Base-by-base conservation (phyloP, 2,888 invertebrate species). In the Heliconius ismenius region DNA sequence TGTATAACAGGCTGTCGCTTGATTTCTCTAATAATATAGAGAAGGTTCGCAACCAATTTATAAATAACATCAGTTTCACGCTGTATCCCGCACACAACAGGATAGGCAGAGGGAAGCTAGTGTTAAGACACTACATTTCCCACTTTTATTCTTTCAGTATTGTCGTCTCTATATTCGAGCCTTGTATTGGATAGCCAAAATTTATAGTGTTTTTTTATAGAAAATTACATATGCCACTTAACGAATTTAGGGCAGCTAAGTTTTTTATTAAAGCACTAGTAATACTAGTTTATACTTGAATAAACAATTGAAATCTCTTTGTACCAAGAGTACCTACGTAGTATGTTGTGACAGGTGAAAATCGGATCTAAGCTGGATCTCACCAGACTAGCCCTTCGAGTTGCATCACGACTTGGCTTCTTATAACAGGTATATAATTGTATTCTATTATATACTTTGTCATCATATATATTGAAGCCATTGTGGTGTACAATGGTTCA, bases 341-440 rank as follows among this genome's bases (percentile, higher is more conserved):
- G 3, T 1, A 28, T 70, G 21, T 11, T 21, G 21, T 21, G 67
- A 54, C 69, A 70, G 28, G 69, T 49, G 69, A 70, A 70, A 70
- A 70, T 69, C 54, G 28, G 69, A 49, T 70, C 54, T 28, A 54
- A 70, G 54, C 69, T 58, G 69, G 69, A 70, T 70, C 54, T 54
- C 32, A 70, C 69, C 32, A 70, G 69, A 70, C 54, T 32, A 32
- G 69, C 69, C 69, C 69, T 70, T 70, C 24, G 24, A 43, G 15
- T 70, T 70, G 11, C 54, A 70, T 70, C 54, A 70, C 32, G 13
- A 70, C 54, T 70, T 70, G 60, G 24, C 39, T 39, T 1, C 36
- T 24, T 60, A 60, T 72, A 10, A 21, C 18, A n/a, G 58, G 11
- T 36, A 24, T n/a, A 9, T 36, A 15, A 18, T 72, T 18, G 13